Base-by-base conservation (phyloP, 2,113 vertebrate species). In the Psettodes erumei region DNA sequence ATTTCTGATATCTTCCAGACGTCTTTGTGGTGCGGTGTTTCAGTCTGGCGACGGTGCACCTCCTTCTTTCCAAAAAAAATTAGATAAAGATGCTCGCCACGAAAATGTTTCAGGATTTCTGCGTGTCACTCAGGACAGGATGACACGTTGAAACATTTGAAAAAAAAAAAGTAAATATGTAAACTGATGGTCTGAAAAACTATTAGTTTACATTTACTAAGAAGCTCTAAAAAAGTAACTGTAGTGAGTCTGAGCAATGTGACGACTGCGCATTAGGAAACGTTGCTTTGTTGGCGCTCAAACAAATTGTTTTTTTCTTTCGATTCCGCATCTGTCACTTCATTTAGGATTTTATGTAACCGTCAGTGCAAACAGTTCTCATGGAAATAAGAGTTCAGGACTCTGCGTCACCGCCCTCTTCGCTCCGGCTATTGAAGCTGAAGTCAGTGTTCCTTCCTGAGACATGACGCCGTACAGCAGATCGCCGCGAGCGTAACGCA, bases 1-100 rank as follows among this genome's bases (percentile, higher is more conserved):
- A 65, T 72, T 73, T 64, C 64, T 63, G 5, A 71, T 38, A 33
- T 35, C 37, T 65, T 65, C 19, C 48, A 37, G 66, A 58, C 42
- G 48, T 56, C 6, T 9, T 69, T 60, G 33, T 12, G 2, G 6
- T 50, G 53, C 30, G 59, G 13, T n/a, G 3, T 53, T 71, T 71
- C 28, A 23, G 55, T 51, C 32, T 68, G 1, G 12, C 19, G 21
- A 43, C 8, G 21, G 48, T 27, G 25, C 18, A 70, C 37, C 27
- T 30, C 21, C 5, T 19, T 28, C 11, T 43, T 70, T 70, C 23
- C 21, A 66, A 35, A 23, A 5, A 59, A n/a, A n/a, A n/a, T 72
- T 23, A 54, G 27, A 37, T 54, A 7, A 27, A n/a, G n/a, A n/a
- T n/a, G n/a, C n/a, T n/a, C n/a, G n/a, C 16, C 7, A 53, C 11